Conservation (phyloP, 2,113 vertebrate species). For the Tichodroma muraria region DNA sequence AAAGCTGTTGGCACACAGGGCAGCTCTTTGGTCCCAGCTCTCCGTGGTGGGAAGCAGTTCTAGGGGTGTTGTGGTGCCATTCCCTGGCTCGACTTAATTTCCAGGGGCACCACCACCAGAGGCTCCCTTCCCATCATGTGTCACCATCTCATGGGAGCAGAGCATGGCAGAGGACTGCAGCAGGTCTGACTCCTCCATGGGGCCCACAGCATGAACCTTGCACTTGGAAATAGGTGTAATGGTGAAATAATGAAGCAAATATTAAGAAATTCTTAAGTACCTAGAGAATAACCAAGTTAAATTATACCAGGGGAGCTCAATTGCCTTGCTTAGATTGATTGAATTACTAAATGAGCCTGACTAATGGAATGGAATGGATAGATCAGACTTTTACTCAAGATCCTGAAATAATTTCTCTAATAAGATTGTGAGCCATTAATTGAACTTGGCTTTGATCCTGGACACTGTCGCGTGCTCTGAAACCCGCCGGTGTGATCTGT, state of each 20-base stretch:
- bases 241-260: constrained; percentile 56
- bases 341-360: constrained; percentile 68
- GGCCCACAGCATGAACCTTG: not conserved
- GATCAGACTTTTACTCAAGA: constrained; percentile 56
- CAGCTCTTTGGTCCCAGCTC: not conserved
- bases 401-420: constrained; percentile 67
- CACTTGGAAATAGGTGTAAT: constrained; percentile 27
- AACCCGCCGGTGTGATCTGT: not conserved
- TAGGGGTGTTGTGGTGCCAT: fast-evolving
- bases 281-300: constrained; percentile 53
- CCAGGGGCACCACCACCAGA: not conserved
- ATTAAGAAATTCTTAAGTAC: constrained; percentile 48
- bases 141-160: fast-evolving
- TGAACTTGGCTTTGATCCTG: constrained; percentile 63
- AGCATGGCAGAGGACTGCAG: not conserved
- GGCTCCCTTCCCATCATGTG: fast-evolving
- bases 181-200: not conserved
- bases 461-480: not conserved
- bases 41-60: fast-evolving
- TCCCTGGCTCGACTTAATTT: not conserved
- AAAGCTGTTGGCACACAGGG: not conserved
- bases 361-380: constrained; percentile 64
- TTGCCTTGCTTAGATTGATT: constrained; percentile 61
- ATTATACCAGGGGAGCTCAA: constrained; percentile 56
- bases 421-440: constrained; percentile 68